These are phyloP conservation scores for Nasonia giraulti DNA, from an alignment of 1,140 invertebrate species.

Conservation along the genomic window DNA sequence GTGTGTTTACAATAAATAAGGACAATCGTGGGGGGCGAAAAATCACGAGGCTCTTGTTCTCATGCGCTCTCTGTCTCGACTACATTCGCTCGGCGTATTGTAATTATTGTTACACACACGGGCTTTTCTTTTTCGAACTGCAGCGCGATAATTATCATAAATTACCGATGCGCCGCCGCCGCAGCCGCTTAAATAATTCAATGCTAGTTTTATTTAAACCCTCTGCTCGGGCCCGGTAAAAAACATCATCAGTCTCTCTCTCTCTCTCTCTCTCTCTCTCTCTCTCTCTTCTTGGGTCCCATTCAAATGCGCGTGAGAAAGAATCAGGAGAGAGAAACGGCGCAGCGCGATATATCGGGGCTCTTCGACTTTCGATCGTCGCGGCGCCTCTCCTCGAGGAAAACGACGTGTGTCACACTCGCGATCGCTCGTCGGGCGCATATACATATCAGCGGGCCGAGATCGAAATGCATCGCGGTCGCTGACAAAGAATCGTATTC, in stretches of 20 bases:
- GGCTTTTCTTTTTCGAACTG: slow-evolving; percentile 3
- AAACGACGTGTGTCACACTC: neutral
- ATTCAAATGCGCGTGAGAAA: slow-evolving; percentile 28
- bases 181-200: slow-evolving; percentile 23
- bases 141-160: slow-evolving; percentile 41
- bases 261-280: neutral
- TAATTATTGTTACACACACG: slow-evolving; percentile 7
- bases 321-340: neutral
- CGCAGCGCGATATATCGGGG: neutral
- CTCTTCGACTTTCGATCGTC: slow-evolving; percentile 5
- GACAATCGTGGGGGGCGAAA: neutral
- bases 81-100: neutral
- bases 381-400: slow-evolving; percentile 10
- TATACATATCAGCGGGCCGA: slow-evolving; percentile 52
- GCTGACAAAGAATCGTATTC: slow-evolving; percentile 67
- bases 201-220: slow-evolving; percentile 22
- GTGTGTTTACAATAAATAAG: slow-evolving; percentile 36
- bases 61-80: neutral
- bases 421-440: neutral
- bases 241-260: neutral
- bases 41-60: slow-evolving; percentile 24
- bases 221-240: neutral
- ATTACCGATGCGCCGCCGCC: slow-evolving; percentile 22
- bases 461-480: slow-evolving; percentile 64
- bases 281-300: neutral